Evolutionary conservation across 2,797 vertebrate species (phyloP), one percentile per base, ranked within the genome.

Genomic region (Sebastes matsubarae): DNA sequence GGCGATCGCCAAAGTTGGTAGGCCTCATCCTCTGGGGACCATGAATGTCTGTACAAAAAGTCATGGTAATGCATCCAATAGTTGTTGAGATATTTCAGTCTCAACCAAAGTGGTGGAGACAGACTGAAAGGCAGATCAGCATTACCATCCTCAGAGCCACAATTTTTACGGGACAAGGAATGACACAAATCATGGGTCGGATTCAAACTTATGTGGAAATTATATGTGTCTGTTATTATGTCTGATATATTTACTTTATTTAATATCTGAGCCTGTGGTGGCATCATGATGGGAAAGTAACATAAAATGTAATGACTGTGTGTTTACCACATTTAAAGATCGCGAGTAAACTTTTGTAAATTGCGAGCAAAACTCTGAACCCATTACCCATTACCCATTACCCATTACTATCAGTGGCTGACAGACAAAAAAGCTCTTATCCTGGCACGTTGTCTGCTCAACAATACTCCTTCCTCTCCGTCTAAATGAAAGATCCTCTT

Each of bases 401-500:
- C 16, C 68, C 30, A 54, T 50, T n/a, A 18, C 11, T 13, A 54
- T 77, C 70, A 38, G 42, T 22, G 42, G 50, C 59, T 20, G 68
- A 69, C 32, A 6, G 52, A 59, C 54, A 32, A 0, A 71, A 76
- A 50, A 64, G 32, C 42, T 30, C 10, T n/a, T 57, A 20, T 32
- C 7, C 38, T 59, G 27, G 12, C 0, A 29, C 0, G 55, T n/a
- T 20, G 4, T 71, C 50, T 67, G 55, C 32, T 38, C 72, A 46
- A 4, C 24, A 68, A 1, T 16, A 2, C 54, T 57, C 52, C 52
- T 27, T n/a, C 25, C 22, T 60, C 18, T 57, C 71, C 25, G 34
- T 72, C 69, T 60, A 13, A 61, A 52, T 61, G 77, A 82, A 46
- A 57, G 54, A 84, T 57, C 24, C 25, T 60, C 36, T 25, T 63